phyloP scores from a whole-genome alignment of 23 tunicate species.

The Clavelina lepadiformis region DNA sequence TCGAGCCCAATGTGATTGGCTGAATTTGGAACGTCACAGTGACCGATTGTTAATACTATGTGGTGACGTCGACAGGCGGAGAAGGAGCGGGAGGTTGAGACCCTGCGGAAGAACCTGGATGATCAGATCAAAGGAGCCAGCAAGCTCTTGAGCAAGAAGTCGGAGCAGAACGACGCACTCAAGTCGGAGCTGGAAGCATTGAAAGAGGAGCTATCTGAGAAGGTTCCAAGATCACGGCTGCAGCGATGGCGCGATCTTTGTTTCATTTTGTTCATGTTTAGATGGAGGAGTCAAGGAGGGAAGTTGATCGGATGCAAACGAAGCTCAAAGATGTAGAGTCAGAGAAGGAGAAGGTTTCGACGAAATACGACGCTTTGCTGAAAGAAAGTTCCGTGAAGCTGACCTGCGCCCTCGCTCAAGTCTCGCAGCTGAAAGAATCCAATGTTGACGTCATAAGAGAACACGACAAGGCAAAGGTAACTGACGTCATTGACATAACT shows the following conservation, averaged over 20 bases:
- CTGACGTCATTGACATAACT: background rate
- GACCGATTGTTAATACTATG: background rate
- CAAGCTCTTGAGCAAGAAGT: conserved; percentile 35
- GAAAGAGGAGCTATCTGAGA: conserved; percentile 14
- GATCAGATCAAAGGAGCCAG: conserved; percentile 65
- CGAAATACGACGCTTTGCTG: conserved; percentile 18
- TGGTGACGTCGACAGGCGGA: conserved; percentile 40
- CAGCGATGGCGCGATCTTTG: no score
- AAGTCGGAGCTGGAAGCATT: conserved; percentile 13
- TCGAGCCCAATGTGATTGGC: background rate
- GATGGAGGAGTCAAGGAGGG: no score
- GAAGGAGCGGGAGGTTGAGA: conserved; percentile 40
- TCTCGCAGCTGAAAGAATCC: conserved; percentile 38
- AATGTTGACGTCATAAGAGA: conserved; percentile 27
- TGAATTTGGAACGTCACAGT: background rate
- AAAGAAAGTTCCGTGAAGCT: conserved; percentile 31
- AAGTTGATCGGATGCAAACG: conserved; percentile 5
- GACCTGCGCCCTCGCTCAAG: conserved; percentile 23
- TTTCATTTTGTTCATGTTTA: no score
- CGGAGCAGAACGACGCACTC: conserved; percentile 37
- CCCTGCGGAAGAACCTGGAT: conserved; percentile 32
- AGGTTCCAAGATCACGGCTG: conserved; percentile 17
- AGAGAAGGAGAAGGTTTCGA: conserved; percentile 29
- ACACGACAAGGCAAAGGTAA: conserved; percentile 42
- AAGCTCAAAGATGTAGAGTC: conserved; percentile 10